These are phyloP conservation scores for Hystrix cristata DNA, from an alignment of 2,113 vertebrate genomes.

Conservation along the genomic window DNA sequence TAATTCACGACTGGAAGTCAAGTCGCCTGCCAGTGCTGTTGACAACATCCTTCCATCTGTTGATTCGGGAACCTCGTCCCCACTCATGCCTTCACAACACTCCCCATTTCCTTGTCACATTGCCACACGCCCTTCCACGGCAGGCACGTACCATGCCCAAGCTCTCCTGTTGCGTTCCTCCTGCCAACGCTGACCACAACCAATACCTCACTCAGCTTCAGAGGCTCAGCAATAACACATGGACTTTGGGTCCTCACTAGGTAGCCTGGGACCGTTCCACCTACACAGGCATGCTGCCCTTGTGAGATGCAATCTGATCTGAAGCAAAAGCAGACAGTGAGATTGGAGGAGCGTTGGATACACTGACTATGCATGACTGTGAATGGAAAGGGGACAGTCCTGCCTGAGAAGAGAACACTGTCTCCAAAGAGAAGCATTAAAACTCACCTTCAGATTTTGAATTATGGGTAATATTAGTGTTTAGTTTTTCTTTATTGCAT, in stretches of 20 bases:
- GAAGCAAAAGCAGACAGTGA: background rate
- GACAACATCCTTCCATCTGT: background rate
- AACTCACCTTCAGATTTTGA: background rate
- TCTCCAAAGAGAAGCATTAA: background rate
- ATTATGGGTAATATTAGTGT: background rate
- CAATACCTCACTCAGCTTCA: background rate
- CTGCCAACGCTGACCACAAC: background rate
- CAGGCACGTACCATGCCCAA: background rate
- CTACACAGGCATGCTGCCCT: background rate
- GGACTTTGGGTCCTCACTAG: background rate
- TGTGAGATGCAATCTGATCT: background rate
- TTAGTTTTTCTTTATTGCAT: background rate
- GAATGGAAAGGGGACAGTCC: background rate
- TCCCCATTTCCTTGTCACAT: background rate
- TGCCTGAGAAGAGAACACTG: background rate
- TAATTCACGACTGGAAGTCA: constrained; percentile 54
- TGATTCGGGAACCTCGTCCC: background rate
- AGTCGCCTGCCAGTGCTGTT: background rate
- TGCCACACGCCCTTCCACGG: background rate
- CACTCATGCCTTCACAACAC: background rate
- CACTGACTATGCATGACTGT: background rate
- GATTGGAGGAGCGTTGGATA: background rate
- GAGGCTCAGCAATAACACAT: background rate
- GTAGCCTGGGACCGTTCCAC: background rate
- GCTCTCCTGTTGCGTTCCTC: background rate